These are phyloP conservation scores for Scaptomyza tumidula DNA, from an alignment of 2,888 invertebrate species.

Conservation along the genomic window DNA sequence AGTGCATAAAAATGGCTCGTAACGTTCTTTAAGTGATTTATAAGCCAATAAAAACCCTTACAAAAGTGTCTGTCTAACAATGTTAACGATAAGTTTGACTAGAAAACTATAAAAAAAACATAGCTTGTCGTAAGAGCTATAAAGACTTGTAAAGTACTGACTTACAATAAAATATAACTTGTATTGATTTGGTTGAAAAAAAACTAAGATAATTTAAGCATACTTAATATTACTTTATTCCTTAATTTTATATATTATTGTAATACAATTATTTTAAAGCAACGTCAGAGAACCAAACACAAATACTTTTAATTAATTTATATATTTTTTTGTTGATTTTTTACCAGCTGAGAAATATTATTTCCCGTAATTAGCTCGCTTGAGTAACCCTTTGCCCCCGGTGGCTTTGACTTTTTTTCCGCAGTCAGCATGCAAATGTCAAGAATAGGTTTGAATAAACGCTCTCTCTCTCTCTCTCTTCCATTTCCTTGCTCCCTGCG, in stretches of 20 bases:
- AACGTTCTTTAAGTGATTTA: constrained; percentile 8
- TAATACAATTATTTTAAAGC: no score
- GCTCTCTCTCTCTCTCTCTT: not conserved
- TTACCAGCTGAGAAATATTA: constrained; percentile 35
- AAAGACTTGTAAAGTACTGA: not conserved
- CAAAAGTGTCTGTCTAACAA: constrained; percentile 7
- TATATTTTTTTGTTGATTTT: constrained; percentile 1
- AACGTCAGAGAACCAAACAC: not conserved
- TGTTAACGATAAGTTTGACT: constrained; percentile 1
- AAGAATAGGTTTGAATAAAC: constrained; percentile 28
- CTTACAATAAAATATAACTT: no score
- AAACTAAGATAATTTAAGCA: no score
- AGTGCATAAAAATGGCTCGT: not conserved
- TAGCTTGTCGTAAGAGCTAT: no score
- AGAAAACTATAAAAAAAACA: not conserved
- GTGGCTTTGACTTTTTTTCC: constrained; percentile 56
- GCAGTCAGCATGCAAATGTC: constrained; percentile 56
- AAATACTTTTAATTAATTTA: not conserved
- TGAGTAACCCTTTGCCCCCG: constrained; percentile 43
- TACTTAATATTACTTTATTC: no score
- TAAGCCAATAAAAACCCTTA: no score
- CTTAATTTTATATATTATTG: no score
- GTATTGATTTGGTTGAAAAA: no score
- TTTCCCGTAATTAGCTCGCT: constrained; percentile 50
- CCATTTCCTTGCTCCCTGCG: not conserved